Conservation (phyloP, 2,888 invertebrate species). For the Troglohyphantes excavatus region DNA sequence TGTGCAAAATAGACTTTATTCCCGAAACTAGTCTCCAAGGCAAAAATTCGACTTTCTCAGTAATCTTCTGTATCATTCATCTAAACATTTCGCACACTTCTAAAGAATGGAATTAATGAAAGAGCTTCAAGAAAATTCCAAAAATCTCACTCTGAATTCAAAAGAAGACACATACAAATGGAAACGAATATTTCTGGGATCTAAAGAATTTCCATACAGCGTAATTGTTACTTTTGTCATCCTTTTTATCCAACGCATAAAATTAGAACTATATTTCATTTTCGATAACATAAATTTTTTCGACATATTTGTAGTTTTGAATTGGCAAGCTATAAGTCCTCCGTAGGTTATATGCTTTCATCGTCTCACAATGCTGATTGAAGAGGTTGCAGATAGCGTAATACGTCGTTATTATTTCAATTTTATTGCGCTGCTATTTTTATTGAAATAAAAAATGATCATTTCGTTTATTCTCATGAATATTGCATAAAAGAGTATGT, state of each 20-base stretch:
- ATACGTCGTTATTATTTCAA: too few relatives aligned
- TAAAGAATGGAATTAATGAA: not conserved
- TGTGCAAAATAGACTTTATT: not conserved
- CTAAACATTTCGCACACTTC: not conserved
- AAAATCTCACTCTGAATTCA: not conserved
- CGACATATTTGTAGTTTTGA: not conserved
- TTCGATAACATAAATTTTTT: not conserved
- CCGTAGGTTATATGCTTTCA: too few relatives aligned
- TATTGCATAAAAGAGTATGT: too few relatives aligned
- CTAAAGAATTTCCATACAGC: not conserved
- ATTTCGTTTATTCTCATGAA: too few relatives aligned
- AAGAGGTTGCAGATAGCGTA: too few relatives aligned
- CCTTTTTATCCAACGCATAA: not conserved
- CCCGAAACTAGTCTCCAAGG: not conserved
- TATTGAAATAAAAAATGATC: too few relatives aligned
- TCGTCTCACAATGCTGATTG: too few relatives aligned
- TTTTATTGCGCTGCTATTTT: too few relatives aligned
- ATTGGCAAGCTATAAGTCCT: not conserved
- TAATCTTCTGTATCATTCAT: not conserved
- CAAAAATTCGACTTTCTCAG: not conserved
- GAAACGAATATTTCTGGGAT: not conserved
- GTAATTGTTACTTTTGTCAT: not conserved
- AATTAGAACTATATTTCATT: not conserved
- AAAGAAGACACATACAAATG: not conserved
- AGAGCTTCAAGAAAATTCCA: not conserved